Evolutionary conservation across 2,113 vertebrate species (phyloP), one percentile per base, ranked within the genome.

Genomic region (Sciurus niger): DNA sequence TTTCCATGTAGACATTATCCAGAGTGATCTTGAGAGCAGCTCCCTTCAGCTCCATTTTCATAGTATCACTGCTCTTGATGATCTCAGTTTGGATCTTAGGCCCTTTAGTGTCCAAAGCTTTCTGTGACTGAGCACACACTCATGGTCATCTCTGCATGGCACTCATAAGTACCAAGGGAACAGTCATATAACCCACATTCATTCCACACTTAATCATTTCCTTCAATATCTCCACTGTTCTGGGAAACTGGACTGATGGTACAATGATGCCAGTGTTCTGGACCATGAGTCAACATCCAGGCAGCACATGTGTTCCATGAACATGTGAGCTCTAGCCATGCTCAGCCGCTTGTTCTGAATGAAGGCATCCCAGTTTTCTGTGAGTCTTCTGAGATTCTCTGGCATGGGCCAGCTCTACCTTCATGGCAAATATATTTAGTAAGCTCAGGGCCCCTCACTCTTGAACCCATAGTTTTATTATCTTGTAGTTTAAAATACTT

Each of bases 121-220:
- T 99, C 99, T 1, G 99, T 98, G 83, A 99, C 99, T 34, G 99
- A 98, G 84, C 99, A 99, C 80, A 99, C 98, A 0, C 99, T 99
- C 98, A 99, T 99, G 98, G 99, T 99, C 96, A 99, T 99, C 65
- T 99, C 99, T 92, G 98, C 99, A 25, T 99, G 99, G 94, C 99
- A 99, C 99, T 99, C 99, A 0, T 99, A 99, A 95, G 99, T 99
- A 95, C 99, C 99, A 2, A 99, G 99, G 96, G 99, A 99, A 98
- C 99, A 99, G 98, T 99, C 98, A 99, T 98, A 95, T 99, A 99
- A 92, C 99, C 99, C 97, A 99, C 98, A 76, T 99, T 99, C 99
- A 99, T 99, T 97, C 99, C 99, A 98, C 99, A 97, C 97, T 99
- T 99, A 98, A 99, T 99, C 99, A 99, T 99, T 97, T 99, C 99